Evolutionary conservation across 2,113 vertebrate species (phyloP), one percentile per base, ranked within the genome.

Genomic region (Odobenus rosmarus): DNA sequence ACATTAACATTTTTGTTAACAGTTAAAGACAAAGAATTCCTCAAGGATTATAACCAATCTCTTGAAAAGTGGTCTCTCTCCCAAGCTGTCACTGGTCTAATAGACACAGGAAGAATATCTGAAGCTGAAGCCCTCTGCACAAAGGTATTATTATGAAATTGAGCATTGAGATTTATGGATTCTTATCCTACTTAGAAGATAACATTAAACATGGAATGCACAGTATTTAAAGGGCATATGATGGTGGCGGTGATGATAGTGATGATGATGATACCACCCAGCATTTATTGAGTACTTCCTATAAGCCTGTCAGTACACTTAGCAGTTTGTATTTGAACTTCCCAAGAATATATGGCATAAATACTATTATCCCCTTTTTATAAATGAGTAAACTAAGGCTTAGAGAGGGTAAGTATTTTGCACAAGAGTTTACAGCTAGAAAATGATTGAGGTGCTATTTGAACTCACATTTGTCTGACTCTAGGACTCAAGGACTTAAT

Each of bases 61-160:
- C 98, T 99, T 74, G 99, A 99, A 97, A 98, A 97, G 82, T 99
- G 99, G 99, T 99, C 99, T 46, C 98, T 99, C 0, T 99, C 99
- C 93, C 99, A 99, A 98, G 99, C 99, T 51, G 98, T 99, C 96
- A 98, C 98, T 72, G 99, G 99, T 76, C 98, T 99, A 18, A 98
- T 99, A 93, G 98, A 99, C 93, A 97, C 97, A 23, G 99, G 99
- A 42, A 99, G 98, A 94, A 98, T 99, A 67, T 98, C 99, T 57
- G 99, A 99, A 97, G 99, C 99, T 7, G 99, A 99, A 98, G 98
- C 99, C 71, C 99, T 99, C 77, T 99, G 99, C 96, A 99, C 98
- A 74, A 99, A 99, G 99, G 99, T 99, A 99, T 64, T 89, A 11
- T 90, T 55, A 19, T n/a, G 11, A 31, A 84, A 49, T 26, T 57